Percentiles rank a stretch among this genome's conserved stretches.
Conservation (phyloP, 2,888 invertebrate species). For the Osedax fenrisi region DNA sequence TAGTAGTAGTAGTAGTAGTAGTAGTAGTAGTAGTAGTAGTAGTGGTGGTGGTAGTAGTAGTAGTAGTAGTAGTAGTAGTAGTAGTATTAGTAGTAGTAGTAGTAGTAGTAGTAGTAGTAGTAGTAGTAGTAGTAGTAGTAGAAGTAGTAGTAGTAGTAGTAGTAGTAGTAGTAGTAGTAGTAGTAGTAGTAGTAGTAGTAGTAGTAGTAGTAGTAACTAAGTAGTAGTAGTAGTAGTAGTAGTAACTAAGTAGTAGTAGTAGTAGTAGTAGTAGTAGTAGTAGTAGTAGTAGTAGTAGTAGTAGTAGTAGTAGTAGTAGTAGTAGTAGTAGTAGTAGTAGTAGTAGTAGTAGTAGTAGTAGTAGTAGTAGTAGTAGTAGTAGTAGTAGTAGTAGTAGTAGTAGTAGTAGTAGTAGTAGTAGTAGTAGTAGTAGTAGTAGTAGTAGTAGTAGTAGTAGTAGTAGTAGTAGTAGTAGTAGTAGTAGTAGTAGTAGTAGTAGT, state of each 20-base stretch:
- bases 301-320: not conserved
- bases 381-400: slow-evolving; percentile 2
- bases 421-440: not conserved
- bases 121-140: not conserved
- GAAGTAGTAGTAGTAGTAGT: not conserved
- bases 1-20: too few species aligned
- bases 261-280: slow-evolving; percentile 2
- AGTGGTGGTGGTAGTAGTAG: too few species aligned
- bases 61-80: too few species aligned
- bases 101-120: not conserved
- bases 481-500: slow-evolving; percentile 2
- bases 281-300: not conserved
- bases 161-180: slow-evolving; percentile 2
- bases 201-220: not conserved
- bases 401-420: not conserved
- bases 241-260: slow-evolving; percentile 2
- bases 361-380: not conserved
- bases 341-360: too few species aligned
- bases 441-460: not conserved
- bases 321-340: not conserved
- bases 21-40: too few species aligned
- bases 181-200: slow-evolving; percentile 2
- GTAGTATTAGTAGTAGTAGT: too few species aligned
- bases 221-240: slow-evolving; percentile 2
- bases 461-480: slow-evolving; percentile 2